phyloP scores from a whole-genome alignment of 2,888 invertebrate species.

The Drosophila demipolita region DNA sequence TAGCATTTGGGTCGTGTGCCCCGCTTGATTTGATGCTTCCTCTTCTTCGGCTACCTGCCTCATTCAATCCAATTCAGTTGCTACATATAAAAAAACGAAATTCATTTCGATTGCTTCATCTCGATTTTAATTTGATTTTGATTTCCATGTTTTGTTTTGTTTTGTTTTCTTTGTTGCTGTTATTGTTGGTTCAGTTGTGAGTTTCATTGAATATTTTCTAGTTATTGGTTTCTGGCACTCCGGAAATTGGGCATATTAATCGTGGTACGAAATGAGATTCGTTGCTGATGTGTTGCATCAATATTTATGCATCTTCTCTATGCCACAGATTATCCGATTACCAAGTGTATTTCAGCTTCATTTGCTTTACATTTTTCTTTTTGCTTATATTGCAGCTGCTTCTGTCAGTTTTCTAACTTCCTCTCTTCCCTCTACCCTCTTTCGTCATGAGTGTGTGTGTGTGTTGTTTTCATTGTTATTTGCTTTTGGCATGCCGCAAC shows the following conservation, averaged over 20 bases:
- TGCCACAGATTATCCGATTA: conserved; percentile 26
- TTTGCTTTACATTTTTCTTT: conserved; percentile 11
- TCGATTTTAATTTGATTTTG: conserved; percentile 71
- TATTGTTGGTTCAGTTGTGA: conserved; percentile 3
- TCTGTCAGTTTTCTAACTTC: not conserved
- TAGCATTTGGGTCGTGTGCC: not conserved
- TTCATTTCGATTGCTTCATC: conserved; percentile 18
- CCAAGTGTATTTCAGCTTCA: conserved; percentile 37
- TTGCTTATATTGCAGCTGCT: conserved; percentile 1
- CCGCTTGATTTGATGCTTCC: conserved; percentile 11
- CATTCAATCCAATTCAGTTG: conserved; percentile 9
- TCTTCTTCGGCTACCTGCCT: not conserved
- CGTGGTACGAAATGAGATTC: conserved; percentile 19
- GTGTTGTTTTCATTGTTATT: conserved; percentile 44
- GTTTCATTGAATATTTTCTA: conserved; percentile 11
- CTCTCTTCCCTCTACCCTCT: not conserved
- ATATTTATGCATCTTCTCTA: conserved; percentile 56
- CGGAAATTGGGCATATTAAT: conserved; percentile 61
- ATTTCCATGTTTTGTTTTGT: conserved; percentile 38
- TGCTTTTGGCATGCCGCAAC: conserved; percentile 39
- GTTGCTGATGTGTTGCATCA: conserved; percentile 52
- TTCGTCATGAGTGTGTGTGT: not conserved
- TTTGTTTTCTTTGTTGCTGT: conserved; percentile 21
- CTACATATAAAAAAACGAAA: conserved; percentile 8
- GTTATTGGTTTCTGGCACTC: conserved; percentile 6